phyloP scores from a whole-genome alignment of 2,797 vertebrate species.

The Pteronotus mesoamericanus region DNA sequence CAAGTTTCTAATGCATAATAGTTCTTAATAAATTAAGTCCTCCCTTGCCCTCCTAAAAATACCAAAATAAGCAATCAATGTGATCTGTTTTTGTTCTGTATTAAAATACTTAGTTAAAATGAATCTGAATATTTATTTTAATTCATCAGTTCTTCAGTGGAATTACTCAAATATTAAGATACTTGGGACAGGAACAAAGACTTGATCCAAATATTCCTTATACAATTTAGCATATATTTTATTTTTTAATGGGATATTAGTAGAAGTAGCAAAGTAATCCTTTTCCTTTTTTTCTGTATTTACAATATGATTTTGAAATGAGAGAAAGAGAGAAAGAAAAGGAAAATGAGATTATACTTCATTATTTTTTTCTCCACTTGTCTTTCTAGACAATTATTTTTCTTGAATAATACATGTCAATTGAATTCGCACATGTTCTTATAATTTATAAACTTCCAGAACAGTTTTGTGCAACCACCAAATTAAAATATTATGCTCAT shows the following conservation, averaged over 20 bases:
- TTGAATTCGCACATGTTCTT: slow-evolving; percentile 55
- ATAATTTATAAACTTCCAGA: slow-evolving; percentile 63
- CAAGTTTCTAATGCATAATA: background rate
- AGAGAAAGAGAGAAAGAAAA: background rate
- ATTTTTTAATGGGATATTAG: slow-evolving; percentile 61
- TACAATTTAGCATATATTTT: background rate
- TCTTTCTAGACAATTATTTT: slow-evolving; percentile 48
- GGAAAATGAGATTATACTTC: background rate
- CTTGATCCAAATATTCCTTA: background rate
- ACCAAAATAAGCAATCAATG: background rate
- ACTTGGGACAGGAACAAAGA: background rate
- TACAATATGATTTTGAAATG: background rate
- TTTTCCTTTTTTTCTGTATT: background rate
- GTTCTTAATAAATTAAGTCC: background rate
- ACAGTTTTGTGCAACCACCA: slow-evolving; percentile 46
- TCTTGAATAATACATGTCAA: slow-evolving; percentile 57
- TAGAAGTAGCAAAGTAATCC: slow-evolving; percentile 59
- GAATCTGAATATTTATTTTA: background rate
- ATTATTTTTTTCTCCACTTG: slow-evolving; percentile 18
- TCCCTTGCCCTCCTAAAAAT: background rate
- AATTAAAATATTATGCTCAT: slow-evolving; percentile 69
- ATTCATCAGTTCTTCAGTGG: background rate
- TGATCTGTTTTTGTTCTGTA: background rate
- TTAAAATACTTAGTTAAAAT: background rate
- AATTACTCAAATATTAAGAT: background rate